A percentile compares a stretch with the other conserved stretches of the same genome.
Evolutionary conservation across 2,797 vertebrate species (phyloP).

Genomic region (Xyrichtys novacula): DNA sequence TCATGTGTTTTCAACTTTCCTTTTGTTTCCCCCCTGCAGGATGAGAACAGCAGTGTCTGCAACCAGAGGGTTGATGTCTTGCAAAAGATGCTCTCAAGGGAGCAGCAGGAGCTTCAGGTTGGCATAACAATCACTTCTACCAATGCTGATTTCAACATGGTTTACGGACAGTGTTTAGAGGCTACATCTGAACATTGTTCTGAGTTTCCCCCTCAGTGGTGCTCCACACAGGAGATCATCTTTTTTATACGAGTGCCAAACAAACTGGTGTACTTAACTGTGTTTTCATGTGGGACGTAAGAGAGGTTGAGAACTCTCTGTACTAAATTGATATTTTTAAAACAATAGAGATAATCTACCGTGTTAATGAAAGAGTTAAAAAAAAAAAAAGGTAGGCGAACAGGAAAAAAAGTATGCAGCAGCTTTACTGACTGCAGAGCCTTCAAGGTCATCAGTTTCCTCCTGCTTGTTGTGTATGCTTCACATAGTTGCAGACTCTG

Average conservation of each 20-base stretch:
- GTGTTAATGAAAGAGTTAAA: not conserved
- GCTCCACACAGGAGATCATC: too few species aligned
- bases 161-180: too few species aligned
- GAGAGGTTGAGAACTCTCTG: too few species aligned
- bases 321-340: too few species aligned
- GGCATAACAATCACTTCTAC: conserved; percentile 42
- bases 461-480: too few species aligned
- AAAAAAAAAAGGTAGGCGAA: too few species aligned
- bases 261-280: too few species aligned
- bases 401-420: not conserved
- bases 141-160: not conserved
- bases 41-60: conserved; percentile 91
- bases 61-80: conserved; percentile 91
- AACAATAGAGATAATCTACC: too few species aligned
- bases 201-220: not conserved
- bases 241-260: too few species aligned
- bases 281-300: too few species aligned
- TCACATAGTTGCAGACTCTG: too few species aligned
- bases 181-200: not conserved
- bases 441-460: too few species aligned
- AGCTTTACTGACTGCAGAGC: not conserved
- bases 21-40: conserved; percentile 71
- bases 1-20: conserved; percentile 8
- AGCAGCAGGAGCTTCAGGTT: conserved; percentile 93
- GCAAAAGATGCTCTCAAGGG: conserved; percentile 91